Conservation (phyloP, 2,888 invertebrate species). For the Lithophane leautieri region DNA sequence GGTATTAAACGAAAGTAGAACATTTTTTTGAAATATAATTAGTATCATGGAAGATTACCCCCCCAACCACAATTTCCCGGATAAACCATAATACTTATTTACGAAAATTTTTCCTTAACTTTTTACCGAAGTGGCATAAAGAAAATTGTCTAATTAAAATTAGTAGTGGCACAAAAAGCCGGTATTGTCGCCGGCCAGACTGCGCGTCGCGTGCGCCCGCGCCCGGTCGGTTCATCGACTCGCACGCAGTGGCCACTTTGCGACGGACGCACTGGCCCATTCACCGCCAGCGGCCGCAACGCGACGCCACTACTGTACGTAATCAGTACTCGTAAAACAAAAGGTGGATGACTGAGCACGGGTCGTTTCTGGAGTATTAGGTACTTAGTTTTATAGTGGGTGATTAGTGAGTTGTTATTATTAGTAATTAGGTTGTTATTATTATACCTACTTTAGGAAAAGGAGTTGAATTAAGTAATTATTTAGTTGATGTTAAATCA, state of each 20-base stretch:
- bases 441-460: neutral
- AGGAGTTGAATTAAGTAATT: neutral
- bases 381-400: conserved; percentile 15
- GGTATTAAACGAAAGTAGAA: conserved; percentile 17
- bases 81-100: neutral
- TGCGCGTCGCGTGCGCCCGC: conserved; percentile 56
- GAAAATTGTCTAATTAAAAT: conserved; percentile 36
- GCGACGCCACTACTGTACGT: conserved; percentile 19
- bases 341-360: conserved; percentile 25
- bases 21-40: conserved; percentile 19
- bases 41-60: conserved; percentile 26
- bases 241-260: conserved; percentile 27
- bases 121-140: neutral
- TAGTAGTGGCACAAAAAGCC: conserved; percentile 28
- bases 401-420: conserved; percentile 15
- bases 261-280: conserved; percentile 35
- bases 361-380: conserved; percentile 11
- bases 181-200: conserved; percentile 52
- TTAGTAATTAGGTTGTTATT: neutral
- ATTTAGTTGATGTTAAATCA: neutral
- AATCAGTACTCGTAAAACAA: conserved; percentile 47
- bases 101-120: conserved; percentile 8
- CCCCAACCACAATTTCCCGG: neutral
- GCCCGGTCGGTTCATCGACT: conserved; percentile 53
- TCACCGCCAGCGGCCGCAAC: conserved; percentile 43